These are phyloP conservation scores for Drosophila malerkotliana DNA, from an alignment of 1,140 invertebrate genomes.

Conservation along the genomic window DNA sequence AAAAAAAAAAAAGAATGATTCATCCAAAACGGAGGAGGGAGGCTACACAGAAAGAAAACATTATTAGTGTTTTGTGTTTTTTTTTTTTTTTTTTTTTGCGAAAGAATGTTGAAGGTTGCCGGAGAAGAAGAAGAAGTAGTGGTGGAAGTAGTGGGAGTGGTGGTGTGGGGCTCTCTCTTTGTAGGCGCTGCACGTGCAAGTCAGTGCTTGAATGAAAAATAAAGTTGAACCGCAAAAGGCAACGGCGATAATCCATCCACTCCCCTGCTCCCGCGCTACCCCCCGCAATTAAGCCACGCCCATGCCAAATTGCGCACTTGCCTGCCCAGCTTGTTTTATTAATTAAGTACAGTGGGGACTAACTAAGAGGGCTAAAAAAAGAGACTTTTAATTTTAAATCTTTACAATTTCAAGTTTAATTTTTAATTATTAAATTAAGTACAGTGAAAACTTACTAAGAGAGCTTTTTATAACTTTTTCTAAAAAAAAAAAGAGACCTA, in stretches of 20 bases:
- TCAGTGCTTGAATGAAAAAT: constrained; percentile 38
- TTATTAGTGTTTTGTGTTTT: not conserved
- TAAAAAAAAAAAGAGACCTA: too few relatives aligned
- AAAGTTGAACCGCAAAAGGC: constrained; percentile 22
- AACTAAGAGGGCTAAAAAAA: too few relatives aligned
- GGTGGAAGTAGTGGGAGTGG: not conserved
- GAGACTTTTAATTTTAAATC: too few relatives aligned
- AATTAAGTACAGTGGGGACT: constrained; percentile 40
- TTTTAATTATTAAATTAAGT: too few relatives aligned
- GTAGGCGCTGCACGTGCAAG: constrained; percentile 73
- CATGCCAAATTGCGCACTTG: constrained; percentile 51
- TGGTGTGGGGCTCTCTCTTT: too few relatives aligned
- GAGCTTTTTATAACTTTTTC: too few relatives aligned
- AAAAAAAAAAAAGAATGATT: constrained; percentile 52
- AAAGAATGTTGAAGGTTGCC: constrained; percentile 50
- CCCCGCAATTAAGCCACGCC: constrained; percentile 27
- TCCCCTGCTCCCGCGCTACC: not conserved
- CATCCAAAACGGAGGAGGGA: constrained; percentile 25
- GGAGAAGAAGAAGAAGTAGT: not conserved
- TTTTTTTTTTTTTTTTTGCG: not conserved
- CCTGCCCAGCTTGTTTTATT: constrained; percentile 36
- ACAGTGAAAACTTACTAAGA: too few relatives aligned
- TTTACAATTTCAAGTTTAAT: too few relatives aligned
- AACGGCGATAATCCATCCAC: not conserved
- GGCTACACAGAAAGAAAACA: constrained; percentile 1